Percentiles rank a stretch among this genome's conserved stretches.
These are phyloP conservation scores for Tursiops truncatus DNA, from an alignment of 2,113 vertebrate genomes.

Conservation along the genomic window DNA sequence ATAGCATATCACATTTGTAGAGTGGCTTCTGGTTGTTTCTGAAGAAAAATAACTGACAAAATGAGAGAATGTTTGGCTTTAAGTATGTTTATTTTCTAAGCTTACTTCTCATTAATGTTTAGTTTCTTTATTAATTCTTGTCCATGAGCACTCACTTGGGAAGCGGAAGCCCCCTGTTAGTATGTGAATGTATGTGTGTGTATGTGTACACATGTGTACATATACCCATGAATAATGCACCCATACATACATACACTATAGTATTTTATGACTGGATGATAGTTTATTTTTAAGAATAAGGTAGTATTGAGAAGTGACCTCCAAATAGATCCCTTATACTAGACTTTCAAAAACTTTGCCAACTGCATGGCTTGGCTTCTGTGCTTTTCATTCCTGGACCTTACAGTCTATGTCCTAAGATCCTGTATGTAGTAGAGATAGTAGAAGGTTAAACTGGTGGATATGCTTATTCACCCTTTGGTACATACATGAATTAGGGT, in stretches of 20 bases:
- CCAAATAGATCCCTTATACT: background rate
- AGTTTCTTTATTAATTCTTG: background rate
- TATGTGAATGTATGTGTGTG: background rate
- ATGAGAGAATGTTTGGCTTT: background rate
- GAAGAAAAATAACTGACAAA: constrained; percentile 28
- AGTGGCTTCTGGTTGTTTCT: background rate
- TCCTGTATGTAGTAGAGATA: background rate
- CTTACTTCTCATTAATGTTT: background rate
- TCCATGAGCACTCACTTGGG: background rate
- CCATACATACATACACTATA: background rate
- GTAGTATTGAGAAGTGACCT: background rate
- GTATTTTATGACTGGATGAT: background rate
- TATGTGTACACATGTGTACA: background rate
- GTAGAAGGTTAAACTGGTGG: background rate
- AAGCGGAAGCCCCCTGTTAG: background rate
- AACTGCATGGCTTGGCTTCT: background rate
- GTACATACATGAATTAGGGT: background rate
- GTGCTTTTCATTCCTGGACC: background rate
- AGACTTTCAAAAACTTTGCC: background rate
- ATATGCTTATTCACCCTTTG: background rate
- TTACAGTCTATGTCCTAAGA: background rate
- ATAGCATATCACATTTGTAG: background rate
- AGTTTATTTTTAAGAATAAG: background rate
- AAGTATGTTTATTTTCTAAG: background rate
- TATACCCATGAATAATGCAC: background rate